These are phyloP conservation scores for Poecile montanus DNA, from an alignment of 2,797 vertebrate species.

Conservation along the genomic window DNA sequence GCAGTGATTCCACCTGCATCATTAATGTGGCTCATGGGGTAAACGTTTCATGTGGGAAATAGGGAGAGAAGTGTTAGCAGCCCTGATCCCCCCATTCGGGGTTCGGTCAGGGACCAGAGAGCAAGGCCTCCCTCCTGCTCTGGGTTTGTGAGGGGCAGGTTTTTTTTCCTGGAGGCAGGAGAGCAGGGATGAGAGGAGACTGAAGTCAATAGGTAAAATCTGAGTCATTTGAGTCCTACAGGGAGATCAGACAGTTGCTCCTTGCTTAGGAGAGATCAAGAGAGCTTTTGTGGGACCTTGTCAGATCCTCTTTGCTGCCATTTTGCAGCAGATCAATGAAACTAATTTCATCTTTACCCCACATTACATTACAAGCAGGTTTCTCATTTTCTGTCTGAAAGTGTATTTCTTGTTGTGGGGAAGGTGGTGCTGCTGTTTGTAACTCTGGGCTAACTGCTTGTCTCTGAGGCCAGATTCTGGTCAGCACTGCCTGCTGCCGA, in stretches of 20 bases:
- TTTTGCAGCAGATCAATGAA: neutral
- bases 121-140: neutral
- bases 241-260: neutral
- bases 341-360: neutral
- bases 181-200: neutral
- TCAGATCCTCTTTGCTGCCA: neutral
- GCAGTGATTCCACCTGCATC: neutral
- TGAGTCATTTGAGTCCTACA: neutral
- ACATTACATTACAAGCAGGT: neutral
- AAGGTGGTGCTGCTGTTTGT: neutral
- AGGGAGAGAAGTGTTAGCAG: neutral
- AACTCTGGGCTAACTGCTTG: neutral
- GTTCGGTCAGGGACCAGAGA: neutral
- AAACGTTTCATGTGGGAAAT: neutral
- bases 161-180: neutral
- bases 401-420: neutral
- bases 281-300: neutral
- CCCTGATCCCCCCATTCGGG: neutral
- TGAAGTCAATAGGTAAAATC: neutral
- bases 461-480: neutral
- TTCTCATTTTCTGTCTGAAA: constrained; percentile 26
- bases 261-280: neutral
- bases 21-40: neutral
- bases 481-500: neutral
- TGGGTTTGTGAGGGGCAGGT: neutral